Evolutionary conservation across 2,113 vertebrate species (phyloP), one percentile per base, ranked within the genome.

Genomic region (Peromyscus californicus): DNA sequence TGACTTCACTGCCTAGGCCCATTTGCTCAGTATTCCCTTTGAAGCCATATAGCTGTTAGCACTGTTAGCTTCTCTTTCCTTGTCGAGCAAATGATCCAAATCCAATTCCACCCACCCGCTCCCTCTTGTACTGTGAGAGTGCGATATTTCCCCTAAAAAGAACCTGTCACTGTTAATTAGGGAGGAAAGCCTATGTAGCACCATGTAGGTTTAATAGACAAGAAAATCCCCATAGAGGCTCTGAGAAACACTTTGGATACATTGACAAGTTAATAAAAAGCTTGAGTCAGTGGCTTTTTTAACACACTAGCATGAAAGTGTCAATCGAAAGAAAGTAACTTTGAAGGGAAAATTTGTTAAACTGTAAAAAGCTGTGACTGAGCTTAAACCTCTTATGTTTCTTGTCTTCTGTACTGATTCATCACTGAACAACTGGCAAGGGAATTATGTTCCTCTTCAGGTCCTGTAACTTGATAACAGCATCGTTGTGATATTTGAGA

Each of bases 181-280:
- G 80, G 93, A 96, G 93, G 84, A 89, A 94, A 93, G 36, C 69
- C 92, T 90, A 90, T 78, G 51, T 85, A 63, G 93, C 80, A 95
- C 92, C 19, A 87, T 78, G 92, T 93, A 97, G 92, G 90, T 93
- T 98, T 97, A 88, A 93, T 97, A 97, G 72, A 90, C 79, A 97
- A 97, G 95, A 97, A 97, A 98, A 96, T 93, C 69, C 91, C 90
- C 54, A 33, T 1, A 0, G 76, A 95, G 45, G 78, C 92, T 97
- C 88, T 92, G 59, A 86, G 72, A 78, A 97, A 97, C 82, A 95
- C 75, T 95, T 89, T 94, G 95, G 80, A 67, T 96, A 94, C 61
- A 74, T 89, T 97, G 97, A 97, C 84, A 98, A 95, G 90, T 93
- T 98, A 92, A 97, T 95, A 97, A 97, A 96, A 97, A 95, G 63